phyloP scores from a whole-genome alignment of 2,797 vertebrate genomes.

The Distichodus sexfasciatus region DNA sequence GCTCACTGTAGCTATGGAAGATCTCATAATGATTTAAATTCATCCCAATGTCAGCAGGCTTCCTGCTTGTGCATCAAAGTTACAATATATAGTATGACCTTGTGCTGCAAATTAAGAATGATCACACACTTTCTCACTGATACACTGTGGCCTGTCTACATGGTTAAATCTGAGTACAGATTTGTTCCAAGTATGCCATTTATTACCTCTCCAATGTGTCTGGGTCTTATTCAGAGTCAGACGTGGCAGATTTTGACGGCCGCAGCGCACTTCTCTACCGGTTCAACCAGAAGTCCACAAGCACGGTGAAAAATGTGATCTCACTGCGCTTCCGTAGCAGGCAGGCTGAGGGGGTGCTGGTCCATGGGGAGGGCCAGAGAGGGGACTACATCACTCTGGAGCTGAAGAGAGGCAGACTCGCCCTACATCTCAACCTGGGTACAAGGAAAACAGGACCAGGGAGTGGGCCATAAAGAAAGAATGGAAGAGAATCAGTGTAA shows the following conservation, averaged over 20 bases:
- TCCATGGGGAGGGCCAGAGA: conserved; percentile 88
- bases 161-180: background rate
- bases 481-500: background rate
- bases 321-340: conserved; percentile 92
- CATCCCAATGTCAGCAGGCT: background rate
- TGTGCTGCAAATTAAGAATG: background rate
- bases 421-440: conserved; percentile 89
- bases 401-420: conserved; percentile 83
- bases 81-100: too few relatives aligned
- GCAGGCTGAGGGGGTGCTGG: conserved; percentile 87
- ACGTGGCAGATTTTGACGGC: conserved; percentile 90
- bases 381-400: conserved; percentile 90
- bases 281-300: conserved; percentile 85
- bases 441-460: conserved; percentile 32
- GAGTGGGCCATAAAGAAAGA: background rate
- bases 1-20: too few relatives aligned
- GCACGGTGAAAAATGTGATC: conserved; percentile 83
- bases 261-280: conserved; percentile 88
- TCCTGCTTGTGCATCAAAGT: too few relatives aligned
- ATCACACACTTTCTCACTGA: background rate
- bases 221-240: conserved; percentile 74
- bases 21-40: conserved; percentile 3
- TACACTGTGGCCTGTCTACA: background rate
- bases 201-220: background rate
- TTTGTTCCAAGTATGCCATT: background rate